Conservation (phyloP, 2,797 vertebrate species). For the Euphonia xanthogaster region DNA sequence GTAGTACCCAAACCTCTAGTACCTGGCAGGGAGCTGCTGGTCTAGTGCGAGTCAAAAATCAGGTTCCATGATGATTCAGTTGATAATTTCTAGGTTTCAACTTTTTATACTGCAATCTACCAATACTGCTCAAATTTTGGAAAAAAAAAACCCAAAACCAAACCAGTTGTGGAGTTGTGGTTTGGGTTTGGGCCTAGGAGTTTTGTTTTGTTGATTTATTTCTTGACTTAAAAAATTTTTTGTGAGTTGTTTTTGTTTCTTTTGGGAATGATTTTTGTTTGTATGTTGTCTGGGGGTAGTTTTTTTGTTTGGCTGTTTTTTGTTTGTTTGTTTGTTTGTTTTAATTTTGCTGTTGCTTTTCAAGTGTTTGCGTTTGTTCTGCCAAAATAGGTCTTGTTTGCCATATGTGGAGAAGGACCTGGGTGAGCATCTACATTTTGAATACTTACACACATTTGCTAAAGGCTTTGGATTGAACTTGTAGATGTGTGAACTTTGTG, state of each 20-base stretch:
- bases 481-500: not conserved
- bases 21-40: not conserved
- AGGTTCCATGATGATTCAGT: not conserved
- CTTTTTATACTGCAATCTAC: not conserved
- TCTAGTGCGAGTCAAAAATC: not conserved
- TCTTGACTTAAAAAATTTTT: not conserved
- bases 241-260: not conserved
- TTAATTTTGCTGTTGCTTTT: not conserved
- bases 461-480: not conserved
- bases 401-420: not conserved
- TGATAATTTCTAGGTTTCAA: not conserved
- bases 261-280: not conserved
- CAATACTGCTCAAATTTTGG: not conserved
- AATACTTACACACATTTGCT: not conserved
- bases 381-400: not conserved
- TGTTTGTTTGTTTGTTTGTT: not conserved
- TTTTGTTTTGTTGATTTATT: not conserved
- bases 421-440: not conserved
- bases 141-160: too few relatives aligned
- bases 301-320: not conserved
- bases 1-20: not conserved
- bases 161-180: not conserved
- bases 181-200: not conserved
- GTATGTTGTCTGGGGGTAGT: accelerated
- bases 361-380: not conserved